Base-by-base conservation (phyloP, 1,140 invertebrate species). In the Phortica variegata region DNA sequence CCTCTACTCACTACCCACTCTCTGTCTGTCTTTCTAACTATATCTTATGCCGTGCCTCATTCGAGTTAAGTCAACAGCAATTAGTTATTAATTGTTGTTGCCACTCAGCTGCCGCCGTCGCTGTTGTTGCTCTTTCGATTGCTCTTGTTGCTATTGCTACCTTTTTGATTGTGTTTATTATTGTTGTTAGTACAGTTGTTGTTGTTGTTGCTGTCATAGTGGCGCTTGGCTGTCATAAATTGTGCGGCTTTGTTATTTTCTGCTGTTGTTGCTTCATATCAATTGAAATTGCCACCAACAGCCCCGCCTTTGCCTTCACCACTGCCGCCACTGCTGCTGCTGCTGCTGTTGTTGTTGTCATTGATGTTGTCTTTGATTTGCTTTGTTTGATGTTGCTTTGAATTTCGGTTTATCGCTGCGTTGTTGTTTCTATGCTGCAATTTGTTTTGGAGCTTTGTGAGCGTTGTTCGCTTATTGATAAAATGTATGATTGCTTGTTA, bases 71-170 rank as follows among this genome's bases (percentile, higher is more conserved):
- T 56, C 53, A 47, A 45, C 60, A 41, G 47, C 57, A 68, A 68
- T 68, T 68, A 68, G 44, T 58, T 68, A 68, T 68, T 68, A 68
- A 68, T 65, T 65, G 23, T 6, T 26, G 23, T 10, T 26, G 56
- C 56, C 56, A 19, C 49, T 48, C n/a, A 49, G 53, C 29, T 46
- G 36, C 33, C 26, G 26, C 6, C 26, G n/a, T n/a, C n/a, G n/a
- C n/a, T n/a, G n/a, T n/a, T 29, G 26, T 6, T 12, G 26, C 26
- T n/a, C 32, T 34, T 8, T 37, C n/a, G n/a, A 43, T 56, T 49
- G 49, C 41, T 17, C 16, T 9, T 55, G 43, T 34, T 7, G 34
- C 4, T 23, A 34, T 49, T 53, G 46, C 51, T 48, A 34, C 37
- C 39, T 45, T 45, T 49, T 15, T 32, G 32, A 26, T 26, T 26